phyloP scores from a whole-genome alignment of 2,797 vertebrate genomes.

The Hypotaenidia philippensis region DNA sequence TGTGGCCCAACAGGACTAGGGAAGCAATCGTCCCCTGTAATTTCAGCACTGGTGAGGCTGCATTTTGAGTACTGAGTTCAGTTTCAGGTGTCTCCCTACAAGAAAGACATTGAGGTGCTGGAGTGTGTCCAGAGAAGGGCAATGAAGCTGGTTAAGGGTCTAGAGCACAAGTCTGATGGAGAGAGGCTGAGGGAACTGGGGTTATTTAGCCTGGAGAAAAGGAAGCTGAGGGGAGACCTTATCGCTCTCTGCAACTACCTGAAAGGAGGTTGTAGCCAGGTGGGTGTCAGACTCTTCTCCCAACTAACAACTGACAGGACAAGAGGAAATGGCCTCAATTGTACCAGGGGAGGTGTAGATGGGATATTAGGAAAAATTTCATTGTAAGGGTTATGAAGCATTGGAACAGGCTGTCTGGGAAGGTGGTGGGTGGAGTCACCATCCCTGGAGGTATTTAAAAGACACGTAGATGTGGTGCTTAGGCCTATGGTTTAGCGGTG shows the following conservation, averaged over 20 bases:
- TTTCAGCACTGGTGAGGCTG: no score
- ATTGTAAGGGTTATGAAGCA: no score
- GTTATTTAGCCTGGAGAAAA: background rate
- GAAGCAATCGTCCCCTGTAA: no score
- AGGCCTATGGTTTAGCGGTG: background rate
- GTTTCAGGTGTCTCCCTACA: no score
- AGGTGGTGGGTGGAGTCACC: no score
- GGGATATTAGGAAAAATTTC: background rate
- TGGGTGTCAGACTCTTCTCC: background rate
- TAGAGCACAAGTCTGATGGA: no score
- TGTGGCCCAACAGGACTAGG: no score
- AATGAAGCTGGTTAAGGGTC: background rate
- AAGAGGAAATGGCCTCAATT: background rate
- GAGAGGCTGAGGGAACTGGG: background rate
- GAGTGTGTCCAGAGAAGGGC: background rate
- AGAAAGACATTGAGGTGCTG: no score
- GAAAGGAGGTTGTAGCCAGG: background rate
- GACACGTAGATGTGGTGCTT: rapidly evolving
- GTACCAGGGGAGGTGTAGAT: no score
- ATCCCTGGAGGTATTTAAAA: background rate
- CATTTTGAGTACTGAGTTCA: no score
- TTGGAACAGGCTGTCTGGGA: background rate
- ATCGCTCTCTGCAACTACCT: background rate
- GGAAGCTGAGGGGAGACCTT: background rate
- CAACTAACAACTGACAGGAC: background rate